phyloP scores from a whole-genome alignment of 2,797 vertebrate species.

The Silurus aristotelis region DNA sequence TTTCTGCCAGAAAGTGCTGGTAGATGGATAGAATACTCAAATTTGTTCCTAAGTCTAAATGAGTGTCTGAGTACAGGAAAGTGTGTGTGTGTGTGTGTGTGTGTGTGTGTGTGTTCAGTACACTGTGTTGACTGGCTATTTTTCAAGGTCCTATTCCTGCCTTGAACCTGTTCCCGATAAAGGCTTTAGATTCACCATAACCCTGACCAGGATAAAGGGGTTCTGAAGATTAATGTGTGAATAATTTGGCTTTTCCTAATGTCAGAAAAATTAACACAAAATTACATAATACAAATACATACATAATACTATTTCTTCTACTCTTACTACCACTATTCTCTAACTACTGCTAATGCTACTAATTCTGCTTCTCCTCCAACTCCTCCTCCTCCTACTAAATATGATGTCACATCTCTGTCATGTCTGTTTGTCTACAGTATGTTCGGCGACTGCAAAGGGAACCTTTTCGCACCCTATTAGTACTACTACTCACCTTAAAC shows the following conservation, averaged over 20 bases:
- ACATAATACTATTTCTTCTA: neutral
- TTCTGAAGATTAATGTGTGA: conserved; percentile 8
- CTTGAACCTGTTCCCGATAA: conserved; percentile 1
- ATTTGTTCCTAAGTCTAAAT: neutral
- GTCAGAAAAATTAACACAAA: neutral
- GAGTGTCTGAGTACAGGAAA: neutral
- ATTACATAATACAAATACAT: neutral
- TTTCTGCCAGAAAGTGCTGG: neutral
- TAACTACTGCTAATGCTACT: neutral
- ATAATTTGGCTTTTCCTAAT: conserved; percentile 5
- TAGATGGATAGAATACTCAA: neutral
- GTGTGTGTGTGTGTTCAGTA: neutral
- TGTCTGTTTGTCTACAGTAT: neutral
- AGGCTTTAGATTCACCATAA: neutral
- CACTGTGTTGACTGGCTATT: neutral
- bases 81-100: neutral
- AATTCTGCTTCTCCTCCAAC: too few species aligned
- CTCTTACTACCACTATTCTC: neutral
- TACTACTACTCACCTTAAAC: neutral
- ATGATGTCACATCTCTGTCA: neutral
- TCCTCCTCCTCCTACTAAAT: neutral
- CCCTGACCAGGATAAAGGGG: neutral
- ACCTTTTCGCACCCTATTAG: neutral
- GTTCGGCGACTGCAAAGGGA: neutral
- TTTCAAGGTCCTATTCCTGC: neutral